Percentiles rank a stretch among this genome's conserved stretches.
Evolutionary conservation across 2,113 vertebrate genomes (phyloP).

Genomic region (Laticauda laticaudata): DNA sequence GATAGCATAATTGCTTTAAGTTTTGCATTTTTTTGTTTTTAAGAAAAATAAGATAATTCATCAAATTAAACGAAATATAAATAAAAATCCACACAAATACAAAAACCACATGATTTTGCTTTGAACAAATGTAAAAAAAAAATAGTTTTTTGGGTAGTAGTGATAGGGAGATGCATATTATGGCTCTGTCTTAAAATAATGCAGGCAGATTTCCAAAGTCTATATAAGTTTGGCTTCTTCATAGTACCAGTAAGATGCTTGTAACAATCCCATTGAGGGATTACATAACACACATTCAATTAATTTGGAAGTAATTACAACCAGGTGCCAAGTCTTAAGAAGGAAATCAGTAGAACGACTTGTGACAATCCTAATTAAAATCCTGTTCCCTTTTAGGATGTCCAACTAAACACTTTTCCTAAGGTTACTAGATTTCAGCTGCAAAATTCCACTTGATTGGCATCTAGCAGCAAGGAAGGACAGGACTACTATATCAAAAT

Average conservation of each 20-base stretch:
- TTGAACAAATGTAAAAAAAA: neutral
- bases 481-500: neutral
- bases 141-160: neutral
- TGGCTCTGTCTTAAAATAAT: neutral
- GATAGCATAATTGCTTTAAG: neutral
- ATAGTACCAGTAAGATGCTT: neutral
- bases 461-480: neutral
- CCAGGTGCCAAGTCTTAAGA: neutral
- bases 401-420: neutral
- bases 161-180: neutral
- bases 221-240: neutral
- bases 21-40: neutral
- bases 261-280: neutral
- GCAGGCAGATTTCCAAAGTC: neutral
- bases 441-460: neutral
- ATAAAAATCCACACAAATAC: neutral
- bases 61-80: neutral
- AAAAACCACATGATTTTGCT: neutral
- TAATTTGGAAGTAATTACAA: neutral
- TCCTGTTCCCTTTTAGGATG: neutral
- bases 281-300: neutral
- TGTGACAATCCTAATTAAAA: conserved; percentile 9
- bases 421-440: neutral
- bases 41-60: neutral
- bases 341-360: neutral